phyloP scores from a whole-genome alignment of 2,113 vertebrate species.

The Eudyptes chrysolophus region DNA sequence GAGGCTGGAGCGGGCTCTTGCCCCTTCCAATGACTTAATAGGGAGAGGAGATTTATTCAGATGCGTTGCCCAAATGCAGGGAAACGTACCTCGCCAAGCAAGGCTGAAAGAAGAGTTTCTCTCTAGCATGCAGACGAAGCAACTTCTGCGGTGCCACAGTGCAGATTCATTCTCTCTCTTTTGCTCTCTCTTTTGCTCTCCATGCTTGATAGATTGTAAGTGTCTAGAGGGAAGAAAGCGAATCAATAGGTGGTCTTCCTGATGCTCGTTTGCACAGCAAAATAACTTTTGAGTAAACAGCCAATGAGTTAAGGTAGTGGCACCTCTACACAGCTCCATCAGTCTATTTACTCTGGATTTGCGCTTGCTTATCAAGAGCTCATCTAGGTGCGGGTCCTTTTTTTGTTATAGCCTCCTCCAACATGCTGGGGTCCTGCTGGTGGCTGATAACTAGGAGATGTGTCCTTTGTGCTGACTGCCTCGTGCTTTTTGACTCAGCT shows the following conservation, averaged over 20 bases:
- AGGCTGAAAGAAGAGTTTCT: not conserved
- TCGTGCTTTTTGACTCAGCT: not conserved
- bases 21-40: not conserved
- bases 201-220: constrained; percentile 47
- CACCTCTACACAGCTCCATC: not conserved
- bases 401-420: not conserved
- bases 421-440: not conserved
- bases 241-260: constrained; percentile 57
- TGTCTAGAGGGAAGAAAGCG: constrained; percentile 39
- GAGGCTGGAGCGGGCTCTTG: not conserved
- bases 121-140: not conserved
- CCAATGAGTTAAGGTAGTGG: not conserved
- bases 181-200: not conserved
- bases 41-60: not conserved
- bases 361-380: not conserved
- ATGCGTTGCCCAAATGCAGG: not conserved
- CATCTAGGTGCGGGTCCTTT: not conserved
- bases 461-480: not conserved
- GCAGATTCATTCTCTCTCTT: not conserved
- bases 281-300: constrained; percentile 56
- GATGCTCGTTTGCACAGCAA: constrained; percentile 29
- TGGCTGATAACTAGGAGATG: not conserved
- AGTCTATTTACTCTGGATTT: not conserved
- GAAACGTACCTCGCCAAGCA: not conserved
- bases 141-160: not conserved